Evolutionary conservation across 1,140 invertebrate species (phyloP).

Genomic region (Acromyrmex echinatior): DNA sequence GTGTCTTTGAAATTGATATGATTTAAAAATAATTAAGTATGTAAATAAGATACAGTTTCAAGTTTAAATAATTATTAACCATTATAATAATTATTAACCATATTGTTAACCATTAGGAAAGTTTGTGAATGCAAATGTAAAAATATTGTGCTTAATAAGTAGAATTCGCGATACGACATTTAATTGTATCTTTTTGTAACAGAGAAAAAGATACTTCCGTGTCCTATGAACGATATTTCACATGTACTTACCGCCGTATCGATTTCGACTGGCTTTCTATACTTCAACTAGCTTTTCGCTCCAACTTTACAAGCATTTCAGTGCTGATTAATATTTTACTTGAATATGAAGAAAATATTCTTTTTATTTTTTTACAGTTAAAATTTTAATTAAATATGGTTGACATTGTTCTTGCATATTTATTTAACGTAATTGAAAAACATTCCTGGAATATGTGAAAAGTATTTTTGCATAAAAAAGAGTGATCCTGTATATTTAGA

Average conservation of each 20-base stretch:
- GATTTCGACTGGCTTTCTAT: constrained; percentile 17
- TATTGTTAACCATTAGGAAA: neutral
- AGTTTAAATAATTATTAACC: neutral
- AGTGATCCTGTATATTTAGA: neutral
- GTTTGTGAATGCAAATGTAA: neutral
- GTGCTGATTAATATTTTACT: neutral
- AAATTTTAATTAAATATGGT: constrained; percentile 20
- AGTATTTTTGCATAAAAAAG: neutral
- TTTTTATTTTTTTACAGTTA: neutral
- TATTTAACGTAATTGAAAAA: constrained; percentile 9
- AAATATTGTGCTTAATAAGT: neutral
- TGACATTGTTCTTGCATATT: neutral
- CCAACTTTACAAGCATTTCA: neutral
- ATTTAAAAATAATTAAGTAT: neutral
- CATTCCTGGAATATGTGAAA: neutral
- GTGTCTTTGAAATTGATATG: neutral
- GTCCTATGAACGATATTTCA: neutral
- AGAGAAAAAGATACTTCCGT: neutral
- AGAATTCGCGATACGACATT: neutral
- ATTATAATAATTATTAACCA: too few species aligned
- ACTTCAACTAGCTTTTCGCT: neutral
- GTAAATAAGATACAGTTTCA: neutral
- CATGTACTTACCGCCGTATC: neutral
- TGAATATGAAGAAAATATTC: neutral
- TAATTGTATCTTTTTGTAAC: neutral